These are phyloP conservation scores for Andrena dorsata DNA, from an alignment of 2,888 invertebrate genomes.

Conservation along the genomic window DNA sequence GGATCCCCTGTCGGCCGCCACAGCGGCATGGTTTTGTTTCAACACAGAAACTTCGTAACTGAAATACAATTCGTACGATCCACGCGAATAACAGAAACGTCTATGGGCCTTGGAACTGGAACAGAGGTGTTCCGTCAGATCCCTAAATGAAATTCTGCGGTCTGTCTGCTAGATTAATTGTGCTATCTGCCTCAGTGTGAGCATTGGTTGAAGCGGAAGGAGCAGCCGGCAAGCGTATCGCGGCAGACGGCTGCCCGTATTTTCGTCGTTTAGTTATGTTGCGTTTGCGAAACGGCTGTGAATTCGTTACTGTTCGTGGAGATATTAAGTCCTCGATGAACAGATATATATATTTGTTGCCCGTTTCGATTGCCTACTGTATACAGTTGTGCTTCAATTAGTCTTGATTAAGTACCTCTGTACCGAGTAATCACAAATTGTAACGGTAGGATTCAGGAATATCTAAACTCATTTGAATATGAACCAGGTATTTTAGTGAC, in stretches of 20 bases:
- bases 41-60: background rate
- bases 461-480: background rate
- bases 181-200: conserved; percentile 23
- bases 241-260: background rate
- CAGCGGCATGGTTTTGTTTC: background rate
- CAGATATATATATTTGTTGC: background rate
- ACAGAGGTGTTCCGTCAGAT: conserved; percentile 29
- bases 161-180: conserved; percentile 53
- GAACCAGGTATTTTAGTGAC: too few relatives aligned
- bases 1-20: too few relatives aligned
- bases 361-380: background rate
- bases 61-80: conserved; percentile 14
- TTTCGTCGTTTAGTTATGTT: conserved; percentile 34
- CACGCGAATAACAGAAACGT: conserved; percentile 26
- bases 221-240: background rate
- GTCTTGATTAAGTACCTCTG: background rate
- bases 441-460: background rate
- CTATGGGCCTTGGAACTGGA: conserved; percentile 32
- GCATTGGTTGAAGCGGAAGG: conserved; percentile 7
- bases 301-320: background rate
- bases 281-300: background rate
- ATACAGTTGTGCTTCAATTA: background rate
- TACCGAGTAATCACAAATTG: background rate
- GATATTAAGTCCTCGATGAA: background rate
- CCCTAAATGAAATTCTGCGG: conserved; percentile 61